Base-by-base conservation (phyloP, 1,140 invertebrate genomes). In the Tyrophagus putrescentiae region DNA sequence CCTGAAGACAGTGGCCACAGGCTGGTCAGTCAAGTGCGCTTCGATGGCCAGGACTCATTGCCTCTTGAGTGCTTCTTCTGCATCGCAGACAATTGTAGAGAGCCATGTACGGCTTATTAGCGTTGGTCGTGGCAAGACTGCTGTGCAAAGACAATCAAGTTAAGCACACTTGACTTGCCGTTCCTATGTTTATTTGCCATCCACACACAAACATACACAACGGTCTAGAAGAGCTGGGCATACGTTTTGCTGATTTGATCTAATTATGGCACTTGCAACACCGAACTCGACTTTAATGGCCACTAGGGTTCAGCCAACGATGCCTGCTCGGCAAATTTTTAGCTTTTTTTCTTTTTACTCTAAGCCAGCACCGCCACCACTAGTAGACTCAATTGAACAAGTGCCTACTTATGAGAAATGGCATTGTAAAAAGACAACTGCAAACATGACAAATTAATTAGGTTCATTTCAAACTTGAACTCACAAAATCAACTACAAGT, bases 141-240 rank as follows among this genome's bases (percentile, higher is more conserved):
- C 45, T 29, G 21, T 13, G 21, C 45, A 6, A 48, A 48, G 45
- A 48, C 45, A 48, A 48, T 48, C 31, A 48, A 48, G 45, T 48
- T 48, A 48, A 48, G 45, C 45, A 18, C 45, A 48, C 45, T 48
- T 48, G 45, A 48, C 7, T 48, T 48, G 45, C 45, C 18, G 45
- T 48, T 48, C 7, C 21, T 29, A 48, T 48, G 45, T 48, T 48
- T 48, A 48, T 48, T 48, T 48, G 45, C 45, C 45, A 48, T 48
- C 18, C 7, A 18, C n/a, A n/a, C n/a, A n/a, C n/a, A n/a, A n/a
- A n/a, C n/a, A n/a, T n/a, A n/a, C n/a, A n/a, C n/a, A n/a, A n/a
- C 31, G 23, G 45, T 48, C 18, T 7, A 18, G 21, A 48, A 7
- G 7, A n/a, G 45, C 31, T 7, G 7, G 45, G 45, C 45, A 48